Evolutionary conservation across 2,888 invertebrate species (phyloP).

Genomic region (Silvanus unidentatus): DNA sequence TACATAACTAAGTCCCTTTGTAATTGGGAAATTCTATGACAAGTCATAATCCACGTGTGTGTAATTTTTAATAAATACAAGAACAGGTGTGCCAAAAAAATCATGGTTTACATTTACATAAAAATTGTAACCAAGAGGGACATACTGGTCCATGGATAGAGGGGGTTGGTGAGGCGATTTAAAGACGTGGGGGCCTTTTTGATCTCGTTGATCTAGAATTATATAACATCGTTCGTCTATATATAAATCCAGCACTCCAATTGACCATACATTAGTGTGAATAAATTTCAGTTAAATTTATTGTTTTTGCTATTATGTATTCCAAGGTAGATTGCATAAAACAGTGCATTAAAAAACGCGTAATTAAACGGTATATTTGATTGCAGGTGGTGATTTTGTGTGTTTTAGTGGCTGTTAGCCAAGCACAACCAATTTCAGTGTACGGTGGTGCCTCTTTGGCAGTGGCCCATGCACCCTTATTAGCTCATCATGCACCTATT

Average conservation of each 20-base stretch:
- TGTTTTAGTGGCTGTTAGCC: conserved; percentile 1
- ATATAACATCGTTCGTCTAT: conserved; percentile 1
- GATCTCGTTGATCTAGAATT: background rate
- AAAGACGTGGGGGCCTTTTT: background rate
- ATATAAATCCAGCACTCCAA: conserved; percentile 13
- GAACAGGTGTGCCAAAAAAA: no score
- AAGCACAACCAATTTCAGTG: conserved; percentile 7
- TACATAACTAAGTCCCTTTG: no score
- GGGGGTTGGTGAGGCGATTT: no score
- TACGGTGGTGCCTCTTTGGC: conserved; percentile 8
- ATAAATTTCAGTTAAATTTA: background rate
- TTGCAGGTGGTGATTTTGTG: conserved; percentile 8
- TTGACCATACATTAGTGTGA: conserved; percentile 16
- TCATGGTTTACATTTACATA: no score
- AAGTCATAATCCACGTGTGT: no score
- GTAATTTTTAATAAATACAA: no score
- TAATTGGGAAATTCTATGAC: no score
- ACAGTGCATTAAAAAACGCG: no score
- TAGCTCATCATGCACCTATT: conserved; percentile 19
- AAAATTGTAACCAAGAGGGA: no score
- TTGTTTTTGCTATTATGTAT: no score
- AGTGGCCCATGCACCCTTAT: conserved; percentile 32
- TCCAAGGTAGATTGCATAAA: no score
- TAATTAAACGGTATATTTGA: background rate
- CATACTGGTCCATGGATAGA: no score